phyloP scores from a whole-genome alignment of 2,113 vertebrate genomes.

The Stercorarius parasiticus region DNA sequence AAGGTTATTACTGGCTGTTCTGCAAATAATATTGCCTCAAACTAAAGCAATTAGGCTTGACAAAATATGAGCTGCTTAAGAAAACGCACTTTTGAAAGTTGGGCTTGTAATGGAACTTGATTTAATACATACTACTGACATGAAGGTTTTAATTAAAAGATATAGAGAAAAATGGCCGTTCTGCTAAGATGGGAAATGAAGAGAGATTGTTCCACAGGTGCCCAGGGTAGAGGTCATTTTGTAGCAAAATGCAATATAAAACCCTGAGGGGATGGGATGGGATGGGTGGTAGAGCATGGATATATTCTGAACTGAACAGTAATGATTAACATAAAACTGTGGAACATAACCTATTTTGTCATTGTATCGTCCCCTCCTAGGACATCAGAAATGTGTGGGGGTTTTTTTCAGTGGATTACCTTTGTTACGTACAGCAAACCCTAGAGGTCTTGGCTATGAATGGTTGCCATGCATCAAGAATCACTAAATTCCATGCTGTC shows the following conservation, averaged over 20 bases:
- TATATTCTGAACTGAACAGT: background rate
- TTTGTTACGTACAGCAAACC: rapidly evolving
- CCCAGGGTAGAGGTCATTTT: background rate
- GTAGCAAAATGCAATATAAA: background rate
- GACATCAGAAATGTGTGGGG: background rate
- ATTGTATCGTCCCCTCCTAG: background rate
- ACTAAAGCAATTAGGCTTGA: conserved; percentile 76
- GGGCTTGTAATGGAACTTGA: background rate
- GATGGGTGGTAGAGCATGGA: background rate
- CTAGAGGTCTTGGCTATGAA: background rate
- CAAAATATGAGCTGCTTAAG: conserved; percentile 61
- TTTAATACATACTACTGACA: conserved; percentile 61
- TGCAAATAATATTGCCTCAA: conserved; percentile 73
- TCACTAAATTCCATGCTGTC: background rate
- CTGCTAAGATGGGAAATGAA: background rate
- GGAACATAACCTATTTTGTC: background rate
- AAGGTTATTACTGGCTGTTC: conserved; percentile 79
- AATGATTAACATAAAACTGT: background rate
- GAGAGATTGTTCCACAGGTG: background rate
- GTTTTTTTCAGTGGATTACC: background rate
- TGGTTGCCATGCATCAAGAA: background rate
- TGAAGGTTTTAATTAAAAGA: conserved; percentile 53
- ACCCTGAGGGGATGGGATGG: background rate
- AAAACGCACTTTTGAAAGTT: conserved; percentile 23
- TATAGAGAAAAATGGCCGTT: background rate